Base-by-base conservation (phyloP, 2,888 invertebrate species). In the Dendrolimus pini region DNA sequence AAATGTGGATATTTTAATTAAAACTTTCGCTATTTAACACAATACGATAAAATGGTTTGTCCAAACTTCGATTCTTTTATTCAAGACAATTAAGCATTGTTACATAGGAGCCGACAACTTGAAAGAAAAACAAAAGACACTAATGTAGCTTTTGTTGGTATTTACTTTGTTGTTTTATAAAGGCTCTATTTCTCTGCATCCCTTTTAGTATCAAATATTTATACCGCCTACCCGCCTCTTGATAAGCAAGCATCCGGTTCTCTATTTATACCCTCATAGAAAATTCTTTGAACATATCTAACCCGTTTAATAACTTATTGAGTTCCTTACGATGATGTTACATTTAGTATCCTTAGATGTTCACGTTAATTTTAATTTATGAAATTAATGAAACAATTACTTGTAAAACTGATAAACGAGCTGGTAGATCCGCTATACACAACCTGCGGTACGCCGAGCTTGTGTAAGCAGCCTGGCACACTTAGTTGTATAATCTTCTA, bases 241-340 rank as follows among this genome's bases (percentile, higher is more conserved):
- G 47, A 9, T 47, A 47, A 47, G 8, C 47, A 47, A 47, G 9
- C 10, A 47, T 47, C 47, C 47, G 2, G 47, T 47, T 47, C 47
- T 47, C 47, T 47, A 47, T 47, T 47, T 47, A 47, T 47, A 9
- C 10, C 12, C 47, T 47, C 47, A 47, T 47, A 47, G 47, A 47
- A 3, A 47, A 55, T 55, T 14, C 55, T 47, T 55, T 42, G 12
- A 42, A 42, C 14, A 14, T 41, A 55, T 14, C 10, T 42, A 53
- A 47, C 47, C 12, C 47, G 47, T 47, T 47, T 47, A 47, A 47
- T 47, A 47, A 47, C 9, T 47, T 63, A 60, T 68, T 65, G 62
- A 60, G 59, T 61, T 47, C 9, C 47, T 47, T 47, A 12, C 12
- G 6, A 30, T 30, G 30, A 30, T 30, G 30, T 30, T 30, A 30